These are phyloP conservation scores for Ptychadena robeensis DNA, from an alignment of 2,797 vertebrate genomes.

Conservation along the genomic window DNA sequence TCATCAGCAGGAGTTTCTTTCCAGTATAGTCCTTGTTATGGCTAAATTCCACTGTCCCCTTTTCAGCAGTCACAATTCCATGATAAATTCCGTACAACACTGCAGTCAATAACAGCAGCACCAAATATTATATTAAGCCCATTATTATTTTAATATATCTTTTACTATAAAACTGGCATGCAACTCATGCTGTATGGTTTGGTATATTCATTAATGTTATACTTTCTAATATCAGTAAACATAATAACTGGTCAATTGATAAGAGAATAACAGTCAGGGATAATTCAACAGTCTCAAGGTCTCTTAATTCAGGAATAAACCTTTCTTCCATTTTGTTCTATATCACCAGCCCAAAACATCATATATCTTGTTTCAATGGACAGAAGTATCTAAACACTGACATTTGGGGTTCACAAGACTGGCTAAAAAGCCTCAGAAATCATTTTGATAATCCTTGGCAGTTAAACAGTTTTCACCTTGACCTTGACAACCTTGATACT, in stretches of 20 bases:
- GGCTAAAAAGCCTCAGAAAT: not conserved
- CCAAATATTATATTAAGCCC: slow-evolving; percentile 80
- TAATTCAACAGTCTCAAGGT: slow-evolving; percentile 72
- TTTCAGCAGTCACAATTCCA: slow-evolving; percentile 83
- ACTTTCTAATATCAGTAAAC: slow-evolving; percentile 67
- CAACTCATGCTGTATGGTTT: slow-evolving; percentile 74
- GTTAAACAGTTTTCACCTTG: not conserved
- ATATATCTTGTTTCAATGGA: slow-evolving; percentile 61
- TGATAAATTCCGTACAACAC: slow-evolving; percentile 83
- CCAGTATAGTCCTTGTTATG: slow-evolving; percentile 79
- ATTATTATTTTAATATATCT: slow-evolving; percentile 66
- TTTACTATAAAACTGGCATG: slow-evolving; percentile 76
- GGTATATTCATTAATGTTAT: slow-evolving; percentile 67
- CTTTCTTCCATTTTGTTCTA: slow-evolving; percentile 59
- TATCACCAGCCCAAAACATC: slow-evolving; percentile 67
- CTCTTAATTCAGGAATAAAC: slow-evolving; percentile 63
- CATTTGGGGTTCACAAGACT: slow-evolving; percentile 22
- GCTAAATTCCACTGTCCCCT: slow-evolving; percentile 82
- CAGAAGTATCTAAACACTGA: slow-evolving; percentile 37
- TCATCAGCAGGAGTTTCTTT: slow-evolving; percentile 79
- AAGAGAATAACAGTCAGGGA: slow-evolving; percentile 64
- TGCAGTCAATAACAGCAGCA: slow-evolving; percentile 84
- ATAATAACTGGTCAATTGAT: slow-evolving; percentile 63
- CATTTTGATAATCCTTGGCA: not conserved
- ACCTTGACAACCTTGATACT: not conserved